These are phyloP conservation scores for Cossypha polioptera DNA, from an alignment of 2,797 vertebrate genomes.

Conservation along the genomic window DNA sequence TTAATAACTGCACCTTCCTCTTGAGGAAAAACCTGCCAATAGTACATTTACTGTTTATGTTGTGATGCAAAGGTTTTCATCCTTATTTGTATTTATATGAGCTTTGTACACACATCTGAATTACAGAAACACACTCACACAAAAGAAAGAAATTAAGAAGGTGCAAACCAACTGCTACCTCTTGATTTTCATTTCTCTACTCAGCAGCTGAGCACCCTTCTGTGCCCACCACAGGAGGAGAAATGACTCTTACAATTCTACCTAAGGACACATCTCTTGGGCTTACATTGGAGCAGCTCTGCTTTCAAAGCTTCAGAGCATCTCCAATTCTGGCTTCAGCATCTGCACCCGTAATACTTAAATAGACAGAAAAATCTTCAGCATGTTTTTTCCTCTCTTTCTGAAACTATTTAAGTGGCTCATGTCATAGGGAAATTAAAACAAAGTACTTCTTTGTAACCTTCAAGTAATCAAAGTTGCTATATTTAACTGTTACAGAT, in stretches of 20 bases:
- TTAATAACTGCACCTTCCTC: background rate
- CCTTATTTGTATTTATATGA: background rate
- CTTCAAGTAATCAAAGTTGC: background rate
- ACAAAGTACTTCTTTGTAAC: background rate
- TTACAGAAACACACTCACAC: background rate
- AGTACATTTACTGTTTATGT: background rate
- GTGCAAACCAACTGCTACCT: background rate
- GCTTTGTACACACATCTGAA: background rate
- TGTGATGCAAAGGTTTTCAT: background rate
- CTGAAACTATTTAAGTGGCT: background rate
- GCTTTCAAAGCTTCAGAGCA: background rate
- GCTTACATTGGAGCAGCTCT: background rate
- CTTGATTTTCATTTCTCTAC: background rate
- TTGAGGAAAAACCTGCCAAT: background rate
- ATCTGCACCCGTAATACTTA: background rate
- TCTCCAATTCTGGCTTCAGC: background rate
- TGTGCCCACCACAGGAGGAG: background rate
- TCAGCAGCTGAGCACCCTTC: background rate
- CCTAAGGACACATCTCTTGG: rapidly evolving
- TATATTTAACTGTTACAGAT: background rate
- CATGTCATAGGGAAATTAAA: background rate
- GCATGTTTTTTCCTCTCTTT: background rate
- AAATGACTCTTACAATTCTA: background rate
- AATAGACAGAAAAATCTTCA: background rate
- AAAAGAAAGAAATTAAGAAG: background rate